Base-by-base conservation (phyloP, 1,140 invertebrate genomes). In the Oryctes rhinoceros region DNA sequence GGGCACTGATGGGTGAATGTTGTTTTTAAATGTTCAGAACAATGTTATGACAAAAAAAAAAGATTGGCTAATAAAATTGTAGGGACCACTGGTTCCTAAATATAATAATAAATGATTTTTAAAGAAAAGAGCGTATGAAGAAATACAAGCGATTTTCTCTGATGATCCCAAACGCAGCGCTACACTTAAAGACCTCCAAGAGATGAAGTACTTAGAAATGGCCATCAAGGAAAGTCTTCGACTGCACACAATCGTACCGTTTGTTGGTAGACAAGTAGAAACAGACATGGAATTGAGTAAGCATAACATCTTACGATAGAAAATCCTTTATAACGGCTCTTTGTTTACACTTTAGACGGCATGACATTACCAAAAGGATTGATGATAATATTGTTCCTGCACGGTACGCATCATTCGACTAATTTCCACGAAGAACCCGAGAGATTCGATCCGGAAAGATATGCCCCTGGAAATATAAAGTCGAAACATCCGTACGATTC, bases 371-470 rank as follows among this genome's bases (percentile, higher is more conserved):
- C 89, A 0, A 88, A 89, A 65, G 90, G 89, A 6, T 82, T 89
- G 1, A 89, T 89, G 80, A 85, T 92, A n/a, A 83, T 4, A 10
- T 85, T 92, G 5, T 86, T 89, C 1, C 88, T 89, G 0, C 87
- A 87, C 76, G 92, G 91, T 81, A 85, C 95, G 53, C 95, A 97
- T 86, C 89, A 93, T 78, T 90, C 94, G 84, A 87, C 90, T 1
- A 87, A 91, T 24, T 84, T 91, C 39, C 96, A 92, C 85, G 89
- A 91, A 49, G 90, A 96, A 79, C 95, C 95, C 0, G 90, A 93
- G 49, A 88, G 88, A 79, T 96, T 95, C 85, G 90, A 95, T 86
- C 96, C 96, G 0, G 94, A 96, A 78, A 89, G 94, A 83, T 96
- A 96, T 87, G 85, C 92, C 24, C 89, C 91, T 11, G 89, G 91